Evolutionary conservation across 2,888 invertebrate species (phyloP), one percentile per base, ranked within the genome.

Genomic region (Yponomeuta cagnagella): DNA sequence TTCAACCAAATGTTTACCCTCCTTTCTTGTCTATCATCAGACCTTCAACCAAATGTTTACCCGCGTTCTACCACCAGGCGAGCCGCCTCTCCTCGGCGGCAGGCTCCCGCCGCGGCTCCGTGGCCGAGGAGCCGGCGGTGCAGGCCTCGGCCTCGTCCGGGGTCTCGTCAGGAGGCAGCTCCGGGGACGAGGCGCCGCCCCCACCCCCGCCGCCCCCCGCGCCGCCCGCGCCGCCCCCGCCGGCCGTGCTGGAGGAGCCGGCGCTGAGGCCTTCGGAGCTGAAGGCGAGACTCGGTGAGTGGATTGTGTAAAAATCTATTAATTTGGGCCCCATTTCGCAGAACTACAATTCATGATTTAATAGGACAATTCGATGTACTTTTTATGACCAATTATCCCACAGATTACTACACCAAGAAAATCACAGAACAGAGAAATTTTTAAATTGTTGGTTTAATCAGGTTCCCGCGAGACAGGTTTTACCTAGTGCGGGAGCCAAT

Each of bases 171-270:
- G 91, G 90, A 0, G 90, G 88, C 33, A 87, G 88, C 63, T 89
- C 84, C 70, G 93, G 79, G 76, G 91, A 90, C 72, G 91, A 90
- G 73, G 90, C 95, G 0, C 95, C 95, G 0, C 96, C 95, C 0
- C 96, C 96, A 0, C 96, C 96, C 0, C 96, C 96, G 0, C 94
- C 95, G 23, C 95, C 95, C 0, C 94, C 93, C 0, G 93, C 93
- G 0, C 84, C 93, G 1, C 92, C 91, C 5, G 89, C 89, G 0
- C 87, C 90, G 0, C 87, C 85, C 0, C 88, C 90, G 0, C 84
- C 81, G 0, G 94, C 93, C 70, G 94, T 95, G 66, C 81, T 95
- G 3, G 95, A 95, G 76, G 95, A 95, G 80, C 95, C 95, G 0
- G 95, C 95, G 10, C 79, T 95, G 12, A 92, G 93, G 74, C 95